These are phyloP conservation scores for Synanthedon tipuliformis DNA, from an alignment of 2,888 invertebrate species.

Conservation along the genomic window DNA sequence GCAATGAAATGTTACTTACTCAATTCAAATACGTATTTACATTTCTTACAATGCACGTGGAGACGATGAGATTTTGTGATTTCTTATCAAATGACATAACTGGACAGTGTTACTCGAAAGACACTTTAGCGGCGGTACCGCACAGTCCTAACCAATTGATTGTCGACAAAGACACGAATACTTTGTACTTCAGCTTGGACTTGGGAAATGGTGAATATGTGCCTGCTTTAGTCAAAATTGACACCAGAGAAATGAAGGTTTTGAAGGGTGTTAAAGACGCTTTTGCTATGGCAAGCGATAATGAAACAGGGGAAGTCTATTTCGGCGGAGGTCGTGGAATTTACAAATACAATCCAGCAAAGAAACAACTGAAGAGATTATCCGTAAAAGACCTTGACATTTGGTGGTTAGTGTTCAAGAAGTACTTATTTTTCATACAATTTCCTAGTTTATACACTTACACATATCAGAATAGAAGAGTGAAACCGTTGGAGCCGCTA, in stretches of 20 bases:
- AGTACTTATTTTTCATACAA: conserved; percentile 38
- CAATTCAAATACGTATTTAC: no score
- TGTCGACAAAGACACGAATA: conserved; percentile 34
- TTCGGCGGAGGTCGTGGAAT: conserved; percentile 55
- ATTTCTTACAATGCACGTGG: no score
- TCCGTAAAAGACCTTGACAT: conserved; percentile 38
- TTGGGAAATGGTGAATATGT: conserved; percentile 45
- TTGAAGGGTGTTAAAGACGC: conserved; percentile 52
- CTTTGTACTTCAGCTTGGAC: conserved; percentile 51
- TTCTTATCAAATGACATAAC: conserved; percentile 20
- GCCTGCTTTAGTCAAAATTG: conserved; percentile 35
- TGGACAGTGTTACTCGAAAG: conserved; percentile 40
- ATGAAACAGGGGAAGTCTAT: conserved; percentile 27
- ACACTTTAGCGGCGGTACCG: conserved; percentile 28
- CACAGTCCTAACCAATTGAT: conserved; percentile 54
- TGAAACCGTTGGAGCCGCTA: conserved; percentile 23
- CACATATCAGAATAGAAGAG: conserved; percentile 28
- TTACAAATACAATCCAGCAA: conserved; percentile 33
- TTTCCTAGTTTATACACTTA: conserved; percentile 45
- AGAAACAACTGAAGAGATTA: conserved; percentile 28
- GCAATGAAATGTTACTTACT: no score
- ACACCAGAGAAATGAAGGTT: conserved; percentile 32
- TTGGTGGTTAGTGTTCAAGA: conserved; percentile 48
- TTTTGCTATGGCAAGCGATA: conserved; percentile 40
- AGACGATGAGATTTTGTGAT: conserved; percentile 24